These are phyloP conservation scores for Oscheius sp. DNA, from an alignment of 2,888 invertebrate species.

Conservation along the genomic window DNA sequence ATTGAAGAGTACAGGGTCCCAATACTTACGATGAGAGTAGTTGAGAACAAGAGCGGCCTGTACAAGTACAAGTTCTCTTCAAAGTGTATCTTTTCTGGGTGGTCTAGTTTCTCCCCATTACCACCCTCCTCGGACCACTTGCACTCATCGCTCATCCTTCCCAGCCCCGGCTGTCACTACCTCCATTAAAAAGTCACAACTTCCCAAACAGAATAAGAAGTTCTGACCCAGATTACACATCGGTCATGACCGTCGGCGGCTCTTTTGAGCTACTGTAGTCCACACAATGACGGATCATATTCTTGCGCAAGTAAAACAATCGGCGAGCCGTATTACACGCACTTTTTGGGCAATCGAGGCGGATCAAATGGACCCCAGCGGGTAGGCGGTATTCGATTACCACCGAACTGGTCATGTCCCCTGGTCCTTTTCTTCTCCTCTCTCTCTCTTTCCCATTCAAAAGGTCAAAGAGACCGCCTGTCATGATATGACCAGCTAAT, in stretches of 20 bases:
- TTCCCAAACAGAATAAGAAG: not conserved
- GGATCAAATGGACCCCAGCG: slow-evolving; percentile 14
- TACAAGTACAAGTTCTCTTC: no score
- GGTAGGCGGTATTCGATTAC: slow-evolving; percentile 5
- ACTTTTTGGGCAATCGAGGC: slow-evolving; percentile 9
- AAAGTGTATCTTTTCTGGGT: not conserved
- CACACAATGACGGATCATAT: slow-evolving; percentile 3
- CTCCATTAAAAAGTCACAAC: slow-evolving; percentile 25
- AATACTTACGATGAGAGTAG: no score
- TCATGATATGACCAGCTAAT: slow-evolving; percentile 37
- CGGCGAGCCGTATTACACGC: slow-evolving; percentile 16
- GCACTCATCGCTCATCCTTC: slow-evolving; percentile 31
- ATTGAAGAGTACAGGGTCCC: not conserved
- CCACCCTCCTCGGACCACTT: slow-evolving; percentile 19
- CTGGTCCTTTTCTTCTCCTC: not conserved
- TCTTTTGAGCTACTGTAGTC: slow-evolving; percentile 21
- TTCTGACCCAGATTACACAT: not conserved
- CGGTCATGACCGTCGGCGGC: slow-evolving; percentile 20
- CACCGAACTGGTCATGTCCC: slow-evolving; percentile 1
- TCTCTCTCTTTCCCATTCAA: slow-evolving; percentile 4
- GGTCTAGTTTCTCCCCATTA: not conserved
- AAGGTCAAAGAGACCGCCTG: slow-evolving; percentile 23
- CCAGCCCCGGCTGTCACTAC: slow-evolving; percentile 21
- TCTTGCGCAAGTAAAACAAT: slow-evolving; percentile 32
- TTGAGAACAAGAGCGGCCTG: no score